These are phyloP conservation scores for Diachasma alloeum DNA, from an alignment of 1,140 invertebrate genomes.

Conservation along the genomic window DNA sequence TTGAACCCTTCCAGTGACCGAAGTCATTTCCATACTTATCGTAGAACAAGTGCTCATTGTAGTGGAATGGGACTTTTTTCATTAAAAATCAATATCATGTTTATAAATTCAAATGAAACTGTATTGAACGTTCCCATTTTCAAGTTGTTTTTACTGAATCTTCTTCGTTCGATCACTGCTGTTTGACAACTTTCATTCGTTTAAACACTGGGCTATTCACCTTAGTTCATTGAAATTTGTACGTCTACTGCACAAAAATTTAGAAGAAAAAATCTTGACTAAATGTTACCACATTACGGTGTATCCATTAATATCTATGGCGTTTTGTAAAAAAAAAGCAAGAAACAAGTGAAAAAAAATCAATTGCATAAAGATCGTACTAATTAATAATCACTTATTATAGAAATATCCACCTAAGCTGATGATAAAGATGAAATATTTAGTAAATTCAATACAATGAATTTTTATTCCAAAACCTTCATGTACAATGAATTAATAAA, in stretches of 20 bases:
- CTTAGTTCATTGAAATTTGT: slow-evolving; percentile 56
- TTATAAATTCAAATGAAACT: too few species aligned
- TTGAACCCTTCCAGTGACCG: too few species aligned
- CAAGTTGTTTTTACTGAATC: too few species aligned
- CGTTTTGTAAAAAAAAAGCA: slow-evolving; percentile 61
- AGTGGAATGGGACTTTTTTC: too few species aligned
- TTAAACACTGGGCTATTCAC: slow-evolving; percentile 57
- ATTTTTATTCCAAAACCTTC: not conserved
- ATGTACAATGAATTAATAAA: slow-evolving; percentile 30
- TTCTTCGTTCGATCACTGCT: too few species aligned
- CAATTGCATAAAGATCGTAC: slow-evolving; percentile 46
- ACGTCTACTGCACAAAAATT: slow-evolving; percentile 63
- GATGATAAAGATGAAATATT: not conserved
- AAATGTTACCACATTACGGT: slow-evolving; percentile 62
- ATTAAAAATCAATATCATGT: too few species aligned
- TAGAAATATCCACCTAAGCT: slow-evolving; percentile 37
- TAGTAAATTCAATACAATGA: not conserved
- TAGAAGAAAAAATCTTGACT: slow-evolving; percentile 54
- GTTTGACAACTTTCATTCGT: slow-evolving; percentile 48
- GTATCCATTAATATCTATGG: slow-evolving; percentile 59
- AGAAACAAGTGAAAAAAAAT: slow-evolving; percentile 55
- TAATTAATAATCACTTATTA: slow-evolving; percentile 52
- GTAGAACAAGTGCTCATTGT: too few species aligned
- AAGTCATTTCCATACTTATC: too few species aligned
- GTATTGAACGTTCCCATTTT: too few species aligned